phyloP scores from a whole-genome alignment of 2,113 vertebrate species.

The Rhinopithecus roxellana region DNA sequence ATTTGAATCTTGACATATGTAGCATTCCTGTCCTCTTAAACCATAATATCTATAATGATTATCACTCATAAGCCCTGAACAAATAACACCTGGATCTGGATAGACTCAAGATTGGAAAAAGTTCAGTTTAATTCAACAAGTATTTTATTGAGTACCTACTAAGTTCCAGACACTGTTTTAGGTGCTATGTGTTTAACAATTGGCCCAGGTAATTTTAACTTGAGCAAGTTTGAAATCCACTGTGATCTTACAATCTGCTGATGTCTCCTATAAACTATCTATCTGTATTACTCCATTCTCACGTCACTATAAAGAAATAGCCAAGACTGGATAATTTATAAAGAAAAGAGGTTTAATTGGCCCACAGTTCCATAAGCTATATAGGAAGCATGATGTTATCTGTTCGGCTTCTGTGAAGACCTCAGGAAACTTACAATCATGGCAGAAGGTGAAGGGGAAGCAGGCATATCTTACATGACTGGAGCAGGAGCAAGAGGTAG shows the following conservation, averaged over 20 bases:
- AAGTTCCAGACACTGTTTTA: not conserved
- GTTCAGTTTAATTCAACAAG: not conserved
- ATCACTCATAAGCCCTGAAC: not conserved
- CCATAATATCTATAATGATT: not conserved
- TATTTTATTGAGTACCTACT: not conserved
- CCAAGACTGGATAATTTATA: no score
- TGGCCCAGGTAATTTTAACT: not conserved
- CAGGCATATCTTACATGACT: no score
- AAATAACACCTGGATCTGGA: not conserved
- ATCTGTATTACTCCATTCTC: no score
- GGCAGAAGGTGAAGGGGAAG: no score
- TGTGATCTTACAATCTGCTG: not conserved
- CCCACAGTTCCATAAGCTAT: no score
- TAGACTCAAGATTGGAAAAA: not conserved
- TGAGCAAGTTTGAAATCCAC: not conserved
- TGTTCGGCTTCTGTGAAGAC: no score
- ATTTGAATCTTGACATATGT: not conserved
- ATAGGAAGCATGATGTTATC: no score
- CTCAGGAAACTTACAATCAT: no score
- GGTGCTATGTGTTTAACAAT: not conserved
- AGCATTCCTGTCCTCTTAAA: not conserved
- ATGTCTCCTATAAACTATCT: no score
- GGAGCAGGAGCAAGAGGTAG: no score
- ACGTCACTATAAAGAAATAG: no score
- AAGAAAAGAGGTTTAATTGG: no score